Evolutionary conservation across 2,113 vertebrate species (phyloP).

Genomic region (Lophotis ruficrista): DNA sequence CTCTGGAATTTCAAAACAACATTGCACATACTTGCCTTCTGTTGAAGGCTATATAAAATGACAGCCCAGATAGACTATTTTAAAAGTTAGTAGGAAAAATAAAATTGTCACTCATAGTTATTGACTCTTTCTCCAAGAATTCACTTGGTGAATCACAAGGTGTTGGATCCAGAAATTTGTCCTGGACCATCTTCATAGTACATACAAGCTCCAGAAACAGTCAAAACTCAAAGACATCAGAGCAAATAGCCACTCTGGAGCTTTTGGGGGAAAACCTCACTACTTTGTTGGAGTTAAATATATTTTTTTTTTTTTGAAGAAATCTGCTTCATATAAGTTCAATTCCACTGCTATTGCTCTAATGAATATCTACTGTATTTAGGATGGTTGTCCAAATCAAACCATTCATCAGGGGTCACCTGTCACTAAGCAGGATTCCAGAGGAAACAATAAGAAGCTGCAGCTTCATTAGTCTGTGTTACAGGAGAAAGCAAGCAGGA

Average conservation of each 20-base stretch:
- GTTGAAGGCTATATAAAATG: background rate
- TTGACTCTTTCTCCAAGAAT: background rate
- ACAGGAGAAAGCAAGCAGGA: background rate
- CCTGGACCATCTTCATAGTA: background rate
- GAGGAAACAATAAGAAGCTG: background rate
- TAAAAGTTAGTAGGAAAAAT: no score
- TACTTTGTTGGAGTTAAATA: background rate
- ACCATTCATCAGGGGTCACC: background rate
- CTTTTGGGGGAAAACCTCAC: background rate
- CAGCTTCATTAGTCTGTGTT: background rate
- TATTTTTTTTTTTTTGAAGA: background rate
- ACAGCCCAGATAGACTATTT: background rate
- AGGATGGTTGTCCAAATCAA: background rate
- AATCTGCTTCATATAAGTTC: background rate
- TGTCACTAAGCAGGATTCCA: background rate
- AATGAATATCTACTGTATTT: background rate
- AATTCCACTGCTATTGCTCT: background rate
- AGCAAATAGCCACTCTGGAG: background rate
- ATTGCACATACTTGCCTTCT: background rate
- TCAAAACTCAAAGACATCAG: background rate
- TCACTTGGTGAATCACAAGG: background rate
- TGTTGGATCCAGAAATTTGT: background rate
- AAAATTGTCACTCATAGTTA: no score
- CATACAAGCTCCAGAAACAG: rapidly evolving
- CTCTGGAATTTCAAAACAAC: background rate